These are phyloP conservation scores for Drosophila sulfurigaster DNA, from an alignment of 1,140 invertebrate genomes.

Conservation along the genomic window DNA sequence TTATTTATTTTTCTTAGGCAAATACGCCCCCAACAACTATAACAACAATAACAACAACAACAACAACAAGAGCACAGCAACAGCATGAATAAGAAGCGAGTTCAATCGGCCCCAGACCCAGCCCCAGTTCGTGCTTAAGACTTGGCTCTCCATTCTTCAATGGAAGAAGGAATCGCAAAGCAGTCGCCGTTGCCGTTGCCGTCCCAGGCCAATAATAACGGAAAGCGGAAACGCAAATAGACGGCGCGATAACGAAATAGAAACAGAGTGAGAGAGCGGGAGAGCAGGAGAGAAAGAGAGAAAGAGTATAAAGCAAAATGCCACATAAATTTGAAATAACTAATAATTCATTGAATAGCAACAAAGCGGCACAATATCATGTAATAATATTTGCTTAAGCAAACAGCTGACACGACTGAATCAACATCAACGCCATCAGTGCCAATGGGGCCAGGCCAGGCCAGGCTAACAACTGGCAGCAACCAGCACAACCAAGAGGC, in stretches of 20 bases:
- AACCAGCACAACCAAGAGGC: constrained; percentile 5
- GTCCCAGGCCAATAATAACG: constrained; percentile 59
- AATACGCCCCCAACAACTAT: constrained; percentile 75
- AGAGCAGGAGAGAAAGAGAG: constrained; percentile 1
- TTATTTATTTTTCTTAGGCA: constrained; percentile 82
- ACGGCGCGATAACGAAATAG: constrained; percentile 67
- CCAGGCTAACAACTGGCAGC: no score
- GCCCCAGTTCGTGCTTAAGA: constrained; percentile 35
- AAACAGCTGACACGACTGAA: constrained; percentile 72
- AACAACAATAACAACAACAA: constrained; percentile 28
- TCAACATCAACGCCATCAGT: constrained; percentile 46
- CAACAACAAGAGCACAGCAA: constrained; percentile 18
- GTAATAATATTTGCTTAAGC: constrained; percentile 80
- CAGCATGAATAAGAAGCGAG: constrained; percentile 13
- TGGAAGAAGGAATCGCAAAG: constrained; percentile 52
- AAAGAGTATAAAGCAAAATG: constrained; percentile 51
- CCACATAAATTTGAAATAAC: constrained; percentile 80
- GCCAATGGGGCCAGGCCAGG: constrained; percentile 19
- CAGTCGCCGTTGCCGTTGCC: constrained; percentile 52
- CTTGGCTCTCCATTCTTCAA: constrained; percentile 50
- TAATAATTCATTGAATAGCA: constrained; percentile 80
- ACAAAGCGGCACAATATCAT: constrained; percentile 58
- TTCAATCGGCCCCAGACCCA: constrained; percentile 25
- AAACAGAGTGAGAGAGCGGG: background rate
- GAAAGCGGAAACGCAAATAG: constrained; percentile 81